Percentiles rank a stretch among this genome's conserved stretches.
Conservation (phyloP, 1,140 invertebrate species). For the Philopotamus ludificatus region DNA sequence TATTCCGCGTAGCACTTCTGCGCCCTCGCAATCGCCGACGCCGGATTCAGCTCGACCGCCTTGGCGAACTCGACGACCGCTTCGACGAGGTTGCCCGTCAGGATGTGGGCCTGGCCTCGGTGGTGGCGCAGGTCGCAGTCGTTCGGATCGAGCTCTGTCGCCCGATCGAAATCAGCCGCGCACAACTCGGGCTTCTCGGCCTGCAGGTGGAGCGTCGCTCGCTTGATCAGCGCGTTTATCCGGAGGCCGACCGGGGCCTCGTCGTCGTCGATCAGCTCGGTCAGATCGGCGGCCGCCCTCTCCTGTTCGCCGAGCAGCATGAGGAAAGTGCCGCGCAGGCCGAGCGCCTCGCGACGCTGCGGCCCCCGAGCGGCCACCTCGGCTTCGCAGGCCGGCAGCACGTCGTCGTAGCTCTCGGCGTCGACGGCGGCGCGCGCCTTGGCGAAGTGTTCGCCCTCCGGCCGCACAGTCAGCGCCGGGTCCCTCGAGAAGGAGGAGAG, state of each 20-base stretch:
- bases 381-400: constrained; percentile 76
- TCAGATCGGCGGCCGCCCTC: constrained; percentile 71
- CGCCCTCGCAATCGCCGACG: constrained; percentile 79
- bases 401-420: constrained; percentile 71
- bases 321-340: constrained; percentile 82
- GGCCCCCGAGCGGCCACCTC: constrained; percentile 65
- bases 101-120: constrained; percentile 73
- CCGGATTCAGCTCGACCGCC: constrained; percentile 76
- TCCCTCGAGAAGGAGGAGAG: constrained; percentile 83
- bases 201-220: constrained; percentile 80
- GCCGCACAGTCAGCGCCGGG: constrained; percentile 57
- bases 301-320: constrained; percentile 71
- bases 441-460: constrained; percentile 57
- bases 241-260: constrained; percentile 54
- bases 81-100: constrained; percentile 76
- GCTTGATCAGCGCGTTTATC: constrained; percentile 88
- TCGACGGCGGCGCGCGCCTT: constrained; percentile 67
- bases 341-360: constrained; percentile 64
- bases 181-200: constrained; percentile 70
- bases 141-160: constrained; percentile 71
- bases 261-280: constrained; percentile 60
- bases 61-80: constrained; percentile 81
- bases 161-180: constrained; percentile 74
- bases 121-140: constrained; percentile 82
- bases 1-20: constrained; percentile 88